Base-by-base conservation (phyloP, 1,140 invertebrate species). In the Sitophilus oryzae region DNA sequence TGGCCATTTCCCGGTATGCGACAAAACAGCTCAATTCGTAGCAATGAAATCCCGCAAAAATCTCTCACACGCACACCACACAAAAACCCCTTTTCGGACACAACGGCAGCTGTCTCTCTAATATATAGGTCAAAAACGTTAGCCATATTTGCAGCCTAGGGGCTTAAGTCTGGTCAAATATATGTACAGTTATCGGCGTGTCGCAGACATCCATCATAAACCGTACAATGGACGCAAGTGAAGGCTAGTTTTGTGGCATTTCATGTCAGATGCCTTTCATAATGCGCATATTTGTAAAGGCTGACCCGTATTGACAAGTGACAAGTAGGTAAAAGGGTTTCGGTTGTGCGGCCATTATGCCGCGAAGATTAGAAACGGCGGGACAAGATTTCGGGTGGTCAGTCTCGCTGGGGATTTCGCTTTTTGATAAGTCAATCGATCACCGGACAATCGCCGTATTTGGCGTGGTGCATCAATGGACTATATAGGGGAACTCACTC, bases 271-370 rank as follows among this genome's bases (percentile, higher is more conserved):
- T 59, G 56, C 61, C 61, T 60, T 63, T 49, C 40, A 63, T 60
- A 63, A 63, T 63, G 52, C 58, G 52, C 38, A 57, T 63, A 63
- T 63, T 63, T 63, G 61, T 53, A 55, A 58, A 63, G 61, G 61
- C 61, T 55, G 59, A 48, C 52, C 46, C 45, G 53, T 52, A 38
- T 50, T 60, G 60, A 62, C 60, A 62, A 60, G 59, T 63, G 61
- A 63, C 61, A 60, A 60, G 61, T 60, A 60, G 61, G 60, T 59
- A 62, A 45, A 51, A 51, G 43, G 49, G 41, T 23, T 49, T 47
- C 30, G 40, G 43, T 38, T 52, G 49, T 36, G 44, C 41, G 35
- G 45, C 22, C 30, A 59, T 37, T 53, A 30, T 52, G 30, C 20
- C 15, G 19, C 30, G 19, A 20, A 35, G 42, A 37, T 46, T 35